phyloP scores from a whole-genome alignment of 37 sponge, comb jelly and placozoan species.

The Geodia barretti region DNA sequence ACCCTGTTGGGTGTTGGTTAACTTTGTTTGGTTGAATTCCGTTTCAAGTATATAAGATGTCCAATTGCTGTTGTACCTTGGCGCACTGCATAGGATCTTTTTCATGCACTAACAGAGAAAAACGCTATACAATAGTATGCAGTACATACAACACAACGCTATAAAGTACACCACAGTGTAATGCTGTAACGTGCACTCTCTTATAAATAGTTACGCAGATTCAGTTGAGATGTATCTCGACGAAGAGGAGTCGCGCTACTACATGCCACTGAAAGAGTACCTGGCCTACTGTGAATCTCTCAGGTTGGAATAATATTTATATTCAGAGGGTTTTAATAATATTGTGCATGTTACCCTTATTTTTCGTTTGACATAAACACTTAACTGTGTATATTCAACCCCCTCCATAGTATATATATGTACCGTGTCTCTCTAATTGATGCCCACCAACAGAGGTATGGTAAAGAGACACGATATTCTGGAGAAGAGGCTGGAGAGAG shows the following conservation, averaged over 20 bases:
- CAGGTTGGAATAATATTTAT: conserved; percentile 49
- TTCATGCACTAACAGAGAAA: too few relatives aligned
- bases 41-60: too few relatives aligned
- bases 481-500: conserved; percentile 55
- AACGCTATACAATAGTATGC: too few relatives aligned
- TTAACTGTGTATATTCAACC: not conserved
- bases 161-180: too few relatives aligned
- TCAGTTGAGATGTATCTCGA: conserved; percentile 60
- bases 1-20: too few relatives aligned
- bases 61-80: too few relatives aligned
- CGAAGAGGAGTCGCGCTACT: conserved; percentile 63
- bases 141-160: too few relatives aligned
- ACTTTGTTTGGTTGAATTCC: too few relatives aligned
- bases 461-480: conserved; percentile 62
- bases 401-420: not conserved
- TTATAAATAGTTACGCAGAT: conserved; percentile 75
- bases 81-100: too few relatives aligned
- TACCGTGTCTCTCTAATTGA: too few relatives aligned
- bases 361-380: too few relatives aligned
- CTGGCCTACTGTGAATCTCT: conserved; percentile 70
- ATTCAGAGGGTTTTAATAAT: not conserved
- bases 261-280: conserved; percentile 78
- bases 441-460: conserved; percentile 36
- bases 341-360: not conserved
- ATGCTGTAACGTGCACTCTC: too few relatives aligned